These are phyloP conservation scores for Crotalus viridis DNA, from an alignment of 2,113 vertebrate genomes.

Conservation along the genomic window DNA sequence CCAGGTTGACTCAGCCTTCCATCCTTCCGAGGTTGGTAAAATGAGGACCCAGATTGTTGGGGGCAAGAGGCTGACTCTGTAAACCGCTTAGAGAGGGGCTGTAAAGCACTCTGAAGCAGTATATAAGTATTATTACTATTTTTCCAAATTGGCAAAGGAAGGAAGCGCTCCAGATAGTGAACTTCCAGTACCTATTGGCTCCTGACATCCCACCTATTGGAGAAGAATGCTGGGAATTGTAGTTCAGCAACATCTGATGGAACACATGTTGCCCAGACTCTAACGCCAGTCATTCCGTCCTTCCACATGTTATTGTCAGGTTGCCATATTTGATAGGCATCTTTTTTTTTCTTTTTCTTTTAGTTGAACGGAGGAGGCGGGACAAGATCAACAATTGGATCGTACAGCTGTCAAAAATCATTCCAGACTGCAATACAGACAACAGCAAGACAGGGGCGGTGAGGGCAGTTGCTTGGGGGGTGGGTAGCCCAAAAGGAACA, in stretches of 20 bases:
- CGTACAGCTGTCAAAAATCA: constrained; percentile 89
- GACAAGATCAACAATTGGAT: constrained; percentile 98
- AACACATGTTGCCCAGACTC: neutral
- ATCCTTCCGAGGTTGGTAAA: neutral
- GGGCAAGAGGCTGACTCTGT: neutral
- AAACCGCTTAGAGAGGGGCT: too few species aligned
- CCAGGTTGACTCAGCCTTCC: neutral
- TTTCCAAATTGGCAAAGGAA: neutral
- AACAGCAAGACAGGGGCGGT: constrained; percentile 87
- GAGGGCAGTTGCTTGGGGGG: constrained; percentile 41
- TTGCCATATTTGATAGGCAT: neutral
- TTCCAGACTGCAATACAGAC: constrained; percentile 87
- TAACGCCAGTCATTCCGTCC: too few species aligned
- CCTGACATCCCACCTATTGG: neutral
- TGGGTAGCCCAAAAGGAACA: neutral
- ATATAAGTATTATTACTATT: neutral
- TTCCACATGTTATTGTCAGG: neutral
- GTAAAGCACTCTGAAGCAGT: too few species aligned
- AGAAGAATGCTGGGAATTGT: neutral
- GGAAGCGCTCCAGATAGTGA: neutral
- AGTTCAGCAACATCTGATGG: neutral
- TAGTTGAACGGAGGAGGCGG: constrained; percentile 87
- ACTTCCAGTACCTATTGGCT: neutral
- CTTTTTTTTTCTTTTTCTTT: too few species aligned
- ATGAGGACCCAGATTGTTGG: neutral